Conservation (phyloP, 1,140 invertebrate genomes). For the Lepidurus arcticus region DNA sequence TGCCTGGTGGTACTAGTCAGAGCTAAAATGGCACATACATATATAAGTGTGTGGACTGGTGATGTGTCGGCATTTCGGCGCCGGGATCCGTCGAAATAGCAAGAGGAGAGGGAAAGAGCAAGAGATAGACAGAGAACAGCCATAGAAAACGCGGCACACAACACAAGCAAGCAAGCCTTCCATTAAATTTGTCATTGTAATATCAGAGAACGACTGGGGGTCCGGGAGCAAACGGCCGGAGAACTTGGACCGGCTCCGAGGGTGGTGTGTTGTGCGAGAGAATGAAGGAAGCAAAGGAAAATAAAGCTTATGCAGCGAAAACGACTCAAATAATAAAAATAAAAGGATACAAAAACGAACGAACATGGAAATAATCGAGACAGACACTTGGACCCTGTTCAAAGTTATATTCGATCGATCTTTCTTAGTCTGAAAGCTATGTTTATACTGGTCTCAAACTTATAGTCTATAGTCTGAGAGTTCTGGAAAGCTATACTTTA, state of each 20-base stretch:
- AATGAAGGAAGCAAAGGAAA: conserved; percentile 16
- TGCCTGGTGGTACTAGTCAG: conserved; percentile 12
- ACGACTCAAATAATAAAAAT: neutral
- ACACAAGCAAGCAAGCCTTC: conserved; percentile 21
- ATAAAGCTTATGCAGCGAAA: neutral
- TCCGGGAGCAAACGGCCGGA: conserved; percentile 20
- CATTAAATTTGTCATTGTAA: conserved; percentile 22
- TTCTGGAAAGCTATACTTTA: too few species aligned
- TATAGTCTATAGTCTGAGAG: too few species aligned
- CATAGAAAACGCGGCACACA: conserved; percentile 12
- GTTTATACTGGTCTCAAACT: too few species aligned
- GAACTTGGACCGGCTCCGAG: conserved; percentile 13
- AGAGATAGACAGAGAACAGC: neutral
- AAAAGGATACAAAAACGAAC: neutral
- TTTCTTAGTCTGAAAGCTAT: neutral
- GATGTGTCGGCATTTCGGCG: conserved; percentile 20
- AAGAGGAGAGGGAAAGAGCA: neutral
- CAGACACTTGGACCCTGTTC: neutral
- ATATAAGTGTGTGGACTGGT: neutral
- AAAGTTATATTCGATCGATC: neutral
- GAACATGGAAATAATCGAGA: neutral
- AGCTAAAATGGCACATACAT: conserved; percentile 17
- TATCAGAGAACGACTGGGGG: conserved; percentile 20
- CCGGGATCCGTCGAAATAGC: neutral
- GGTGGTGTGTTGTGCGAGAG: conserved; percentile 16